Evolutionary conservation across 64 coral and sea anemone genomes (phyloP), one percentile per base, ranked within the genome.

Genomic region (Actinia equina): DNA sequence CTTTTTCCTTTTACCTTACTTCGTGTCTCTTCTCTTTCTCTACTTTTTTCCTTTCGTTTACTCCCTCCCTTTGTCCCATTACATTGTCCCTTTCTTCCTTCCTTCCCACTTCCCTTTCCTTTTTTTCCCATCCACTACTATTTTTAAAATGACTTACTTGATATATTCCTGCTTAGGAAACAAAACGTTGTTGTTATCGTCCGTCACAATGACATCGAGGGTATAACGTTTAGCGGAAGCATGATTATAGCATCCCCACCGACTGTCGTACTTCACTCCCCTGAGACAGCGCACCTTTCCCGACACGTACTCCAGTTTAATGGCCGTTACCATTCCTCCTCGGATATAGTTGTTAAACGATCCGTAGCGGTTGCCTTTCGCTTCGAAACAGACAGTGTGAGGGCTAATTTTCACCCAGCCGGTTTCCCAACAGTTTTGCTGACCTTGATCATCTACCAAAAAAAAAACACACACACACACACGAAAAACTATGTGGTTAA

Each of bases 201-300:
- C 88, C 6, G 88, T 89, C 2, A 89, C 30, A n/a, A 89, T 54
- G 5, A 89, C 64, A 84, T 89, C 83, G 3, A 89, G 59, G 15
- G 80, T 62, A 43, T 84, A 25, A 18, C 56, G 42, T 14, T 71
- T 52, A 51, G n/a, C 77, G 15, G 17, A 7, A 1, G 27, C 25
- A 52, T 89, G 52, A 3, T 71, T 41, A 22, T 82, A 82, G 20
- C 88, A 89, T 5, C 88, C 88, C 88, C 88, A 89, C n/a, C 23
- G 88, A 55, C 88, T 89, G 25, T 89, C 74, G 23, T 27, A 89
- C 17, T 65, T 81, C 3, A 52, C 49, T 1, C 71, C 83, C 7
- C 11, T 10, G 3, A 11, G 30, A 18, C 88, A 89, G 17, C 80
- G 60, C 3, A 89, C 88, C 4, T 27, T 16, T 14, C 88, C 88